These are phyloP conservation scores for Cephus cinctus DNA, from an alignment of 1,140 invertebrate species.

Conservation along the genomic window DNA sequence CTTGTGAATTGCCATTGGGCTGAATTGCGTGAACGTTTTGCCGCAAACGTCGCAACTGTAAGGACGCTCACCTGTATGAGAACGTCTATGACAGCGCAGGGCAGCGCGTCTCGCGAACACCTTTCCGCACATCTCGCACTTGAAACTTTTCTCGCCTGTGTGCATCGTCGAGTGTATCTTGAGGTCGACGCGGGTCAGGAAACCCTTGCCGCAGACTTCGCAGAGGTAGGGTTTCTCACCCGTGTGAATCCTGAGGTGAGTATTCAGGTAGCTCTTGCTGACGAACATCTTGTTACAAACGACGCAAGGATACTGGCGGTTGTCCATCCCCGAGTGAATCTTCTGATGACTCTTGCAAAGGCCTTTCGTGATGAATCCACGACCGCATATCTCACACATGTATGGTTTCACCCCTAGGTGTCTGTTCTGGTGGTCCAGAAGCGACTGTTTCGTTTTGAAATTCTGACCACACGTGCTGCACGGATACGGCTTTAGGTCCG, in stretches of 20 bases:
- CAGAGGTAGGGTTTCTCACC: slow-evolving; percentile 76
- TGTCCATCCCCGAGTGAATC: slow-evolving; percentile 67
- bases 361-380: slow-evolving; percentile 80
- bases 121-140: slow-evolving; percentile 67
- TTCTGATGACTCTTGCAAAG: slow-evolving; percentile 71
- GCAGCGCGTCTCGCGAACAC: slow-evolving; percentile 71
- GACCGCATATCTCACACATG: slow-evolving; percentile 75
- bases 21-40: slow-evolving; percentile 65
- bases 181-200: slow-evolving; percentile 62
- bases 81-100: slow-evolving; percentile 66
- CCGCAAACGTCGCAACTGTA: slow-evolving; percentile 64
- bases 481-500: slow-evolving; percentile 62
- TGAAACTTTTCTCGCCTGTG: slow-evolving; percentile 70
- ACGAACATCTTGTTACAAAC: slow-evolving; percentile 71
- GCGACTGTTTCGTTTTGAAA: slow-evolving; percentile 73
- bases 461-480: slow-evolving; percentile 64
- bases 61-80: slow-evolving; percentile 70
- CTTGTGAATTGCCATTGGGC: slow-evolving; percentile 65
- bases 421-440: slow-evolving; percentile 77
- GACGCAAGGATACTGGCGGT: slow-evolving; percentile 66
- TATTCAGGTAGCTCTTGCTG: slow-evolving; percentile 76
- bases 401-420: slow-evolving; percentile 82
- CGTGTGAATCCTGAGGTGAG: slow-evolving; percentile 86
- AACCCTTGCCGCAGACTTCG: slow-evolving; percentile 67
- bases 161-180: slow-evolving; percentile 68